Conservation (phyloP, 2,888 invertebrate species). For the Sinodicranocentrus sp. region DNA sequence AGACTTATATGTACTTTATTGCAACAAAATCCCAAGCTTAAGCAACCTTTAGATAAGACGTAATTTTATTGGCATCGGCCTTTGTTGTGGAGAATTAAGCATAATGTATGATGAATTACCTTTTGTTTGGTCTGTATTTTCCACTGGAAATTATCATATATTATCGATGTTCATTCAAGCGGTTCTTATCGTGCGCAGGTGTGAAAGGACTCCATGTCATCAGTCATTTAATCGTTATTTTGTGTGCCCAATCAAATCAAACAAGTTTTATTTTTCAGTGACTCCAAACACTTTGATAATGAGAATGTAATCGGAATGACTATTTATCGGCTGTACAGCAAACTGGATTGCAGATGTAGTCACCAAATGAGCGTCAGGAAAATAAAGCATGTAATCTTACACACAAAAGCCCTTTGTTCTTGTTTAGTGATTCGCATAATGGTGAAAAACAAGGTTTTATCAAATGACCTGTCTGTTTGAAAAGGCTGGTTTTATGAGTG, state of each 20-base stretch:
- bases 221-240: neutral
- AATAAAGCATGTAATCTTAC: no score
- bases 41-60: slow-evolving; percentile 6
- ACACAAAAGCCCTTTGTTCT: slow-evolving; percentile 9
- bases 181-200: neutral
- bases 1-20: no score
- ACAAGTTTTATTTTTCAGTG: slow-evolving; percentile 9
- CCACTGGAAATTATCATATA: neutral
- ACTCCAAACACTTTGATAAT: no score
- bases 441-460: slow-evolving; percentile 9
- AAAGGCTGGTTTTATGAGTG: no score
- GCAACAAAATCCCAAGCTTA: slow-evolving; percentile 4
- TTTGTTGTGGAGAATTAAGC: slow-evolving; percentile 1
- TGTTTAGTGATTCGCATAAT: neutral
- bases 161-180: neutral
- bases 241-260: slow-evolving; percentile 8
- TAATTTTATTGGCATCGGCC: neutral
- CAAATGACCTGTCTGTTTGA: slow-evolving; percentile 17
- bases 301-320: no score
- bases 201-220: slow-evolving; percentile 1
- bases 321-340: no score
- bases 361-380: no score
- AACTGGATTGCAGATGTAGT: no score
- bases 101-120: slow-evolving; percentile 19
- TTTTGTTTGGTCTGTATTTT: slow-evolving; percentile 22